Percentiles rank a stretch among this genome's conserved stretches.
phyloP scores from a whole-genome alignment of 2,113 vertebrate genomes.

The Ammospiza nelsoni region DNA sequence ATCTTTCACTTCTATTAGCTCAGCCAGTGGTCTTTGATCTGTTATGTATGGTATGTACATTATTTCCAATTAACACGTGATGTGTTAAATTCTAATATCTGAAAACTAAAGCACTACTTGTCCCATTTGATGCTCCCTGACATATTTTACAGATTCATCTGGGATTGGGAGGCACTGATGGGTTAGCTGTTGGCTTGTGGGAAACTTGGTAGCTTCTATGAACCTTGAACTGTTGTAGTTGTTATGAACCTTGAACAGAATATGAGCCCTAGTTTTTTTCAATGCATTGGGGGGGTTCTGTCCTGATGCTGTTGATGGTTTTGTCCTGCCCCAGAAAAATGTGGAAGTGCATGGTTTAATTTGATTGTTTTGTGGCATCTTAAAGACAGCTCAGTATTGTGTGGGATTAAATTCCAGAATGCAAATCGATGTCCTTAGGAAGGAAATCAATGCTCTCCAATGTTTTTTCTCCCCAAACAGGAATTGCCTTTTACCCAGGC shows the following conservation, averaged over 20 bases:
- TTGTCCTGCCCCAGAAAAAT: background rate
- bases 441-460: background rate
- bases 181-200: background rate
- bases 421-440: background rate
- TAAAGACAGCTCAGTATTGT: background rate
- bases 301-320: background rate
- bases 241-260: background rate
- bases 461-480: slow-evolving; percentile 66
- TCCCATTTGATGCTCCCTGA: background rate
- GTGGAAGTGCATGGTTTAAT: background rate
- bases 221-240: background rate
- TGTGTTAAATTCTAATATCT: background rate
- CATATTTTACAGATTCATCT: background rate
- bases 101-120: background rate
- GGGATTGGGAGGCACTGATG: background rate
- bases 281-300: fast-evolving
- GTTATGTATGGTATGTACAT: background rate
- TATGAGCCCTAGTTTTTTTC: background rate
- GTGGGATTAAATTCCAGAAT: background rate
- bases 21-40: background rate
- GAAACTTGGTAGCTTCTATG: background rate
- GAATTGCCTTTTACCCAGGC: slow-evolving; percentile 91
- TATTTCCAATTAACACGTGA: background rate
- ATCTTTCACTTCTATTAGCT: background rate
- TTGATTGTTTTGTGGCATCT: background rate